Base-by-base conservation (phyloP, 2,888 invertebrate species). In the Halictus ligatus region DNA sequence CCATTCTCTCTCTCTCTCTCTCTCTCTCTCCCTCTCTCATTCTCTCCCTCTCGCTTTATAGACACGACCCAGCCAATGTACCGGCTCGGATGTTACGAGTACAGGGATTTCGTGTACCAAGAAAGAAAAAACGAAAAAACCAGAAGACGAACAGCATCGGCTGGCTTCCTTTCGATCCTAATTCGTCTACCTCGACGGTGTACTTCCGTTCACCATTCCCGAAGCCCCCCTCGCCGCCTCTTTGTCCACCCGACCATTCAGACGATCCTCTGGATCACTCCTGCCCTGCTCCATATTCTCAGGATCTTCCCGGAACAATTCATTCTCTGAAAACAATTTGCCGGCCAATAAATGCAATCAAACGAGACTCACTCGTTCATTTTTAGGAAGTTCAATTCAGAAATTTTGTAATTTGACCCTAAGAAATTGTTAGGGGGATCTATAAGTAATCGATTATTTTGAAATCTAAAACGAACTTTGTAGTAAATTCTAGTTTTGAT, bases 61-160 rank as follows among this genome's bases (percentile, higher is more conserved):
- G 87, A 89, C 88, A 89, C 83, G 90, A 91, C 83, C 87, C 86
- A 83, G 88, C 88, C 92, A 88, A 88, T 90, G 91, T 91, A 92
- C 87, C 85, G 80, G 88, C 85, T 85, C 43, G 81, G 89, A 90
- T 89, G 88, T 91, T 92, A 89, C 89, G 85, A 89, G 89, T 90
- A 92, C 87, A 90, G 89, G 91, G 90, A 93, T 92, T 92, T 91
- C 88, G 92, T 91, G 88, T 83, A 90, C 76, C 81, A 84, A 79
- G 88, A 87, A 90, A 83, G 82, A 85, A 85, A 80, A 50, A 54
- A 54, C 21, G 54, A 89, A 86, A 84, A 83, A 40, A 69, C 69
- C 35, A 69, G n/a, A 40, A 69, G 43, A 69, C 35, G 69, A 40
- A 69, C 81, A 75, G 88, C 86, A 86, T 71, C 86, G 83, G 88